Evolutionary conservation across 2,797 vertebrate species (phyloP), one percentile per base, ranked within the genome.

Genomic region (Euphonia xanthogaster): DNA sequence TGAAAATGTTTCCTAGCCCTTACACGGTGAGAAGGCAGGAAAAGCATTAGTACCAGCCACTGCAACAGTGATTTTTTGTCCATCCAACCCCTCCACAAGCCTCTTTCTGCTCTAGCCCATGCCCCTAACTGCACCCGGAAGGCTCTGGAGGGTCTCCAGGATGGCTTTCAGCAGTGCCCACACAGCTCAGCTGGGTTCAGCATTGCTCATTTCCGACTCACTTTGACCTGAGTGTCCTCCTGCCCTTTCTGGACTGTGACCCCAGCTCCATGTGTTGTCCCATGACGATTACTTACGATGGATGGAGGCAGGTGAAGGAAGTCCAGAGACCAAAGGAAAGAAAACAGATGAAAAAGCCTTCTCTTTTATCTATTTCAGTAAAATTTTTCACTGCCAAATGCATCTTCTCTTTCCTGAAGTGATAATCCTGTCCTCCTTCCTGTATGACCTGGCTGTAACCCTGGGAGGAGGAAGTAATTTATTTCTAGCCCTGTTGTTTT

Each of bases 311-410:
- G 76, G 30, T 96, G 95, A 81, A 97, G 96, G 95, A 97, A 98
- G 91, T 97, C 90, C 81, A 93, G 53, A 84, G 63, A 62, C 58
- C 5, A 25, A 93, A 88, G 75, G 53, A 65, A 86, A 82, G 81
- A 79, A 90, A 86, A 48, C 1, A 3, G 53, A 93, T 73, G 57
- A 88, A 93, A 95, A 91, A 95, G 24, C 42, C 57, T 95, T 96
- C 84, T 82, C 93, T 97, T 97, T 97, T 74, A 96, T 97, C 97
- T 98, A 85, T 96, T 97, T 97, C 95, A 86, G 96, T 96, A 95
- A 95, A 96, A 96, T 66, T 67, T 92, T 63, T 87, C 96, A 90
- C 85, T 68, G 75, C 75, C 96, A 96, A 96, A 98, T 93, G 95
- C 81, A 91, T 93, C 93, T 95, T 92, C 94, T 97, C 91, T 96